A percentile compares a stretch with the other conserved stretches of the same genome.
These are phyloP conservation scores for Biston betularia DNA, from an alignment of 2,888 invertebrate species.

Conservation along the genomic window DNA sequence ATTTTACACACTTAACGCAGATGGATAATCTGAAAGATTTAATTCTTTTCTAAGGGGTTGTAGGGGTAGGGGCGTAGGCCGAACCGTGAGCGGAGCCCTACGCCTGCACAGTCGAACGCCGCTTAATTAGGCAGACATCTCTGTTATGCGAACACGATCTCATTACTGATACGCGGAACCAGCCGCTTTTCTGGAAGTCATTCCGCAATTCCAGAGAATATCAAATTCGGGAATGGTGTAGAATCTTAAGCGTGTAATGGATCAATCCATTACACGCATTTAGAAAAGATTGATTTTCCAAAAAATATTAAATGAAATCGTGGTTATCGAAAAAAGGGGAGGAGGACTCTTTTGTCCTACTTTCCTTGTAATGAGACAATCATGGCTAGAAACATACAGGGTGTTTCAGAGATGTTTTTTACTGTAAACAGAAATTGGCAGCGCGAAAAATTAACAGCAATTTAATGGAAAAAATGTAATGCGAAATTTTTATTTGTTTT, in stretches of 20 bases:
- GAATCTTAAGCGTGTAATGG: background rate
- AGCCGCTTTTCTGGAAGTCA: slow-evolving; percentile 1
- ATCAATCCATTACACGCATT: too few relatives aligned
- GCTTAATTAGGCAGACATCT: background rate
- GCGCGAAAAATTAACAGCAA: background rate
- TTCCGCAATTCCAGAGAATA: slow-evolving; percentile 2
- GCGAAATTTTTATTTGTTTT: too few relatives aligned
- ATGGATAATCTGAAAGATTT: too few relatives aligned
- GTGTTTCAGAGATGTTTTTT: background rate
- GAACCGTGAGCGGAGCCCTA: too few relatives aligned
- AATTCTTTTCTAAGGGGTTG: too few relatives aligned
- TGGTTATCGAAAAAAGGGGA: background rate
- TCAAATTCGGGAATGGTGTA: background rate
- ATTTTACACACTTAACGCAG: too few relatives aligned
- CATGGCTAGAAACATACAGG: too few relatives aligned
- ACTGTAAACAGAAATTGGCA: background rate
- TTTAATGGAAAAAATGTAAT: too few relatives aligned
- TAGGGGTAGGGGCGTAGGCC: too few relatives aligned
- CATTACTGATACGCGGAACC: slow-evolving; percentile 7
- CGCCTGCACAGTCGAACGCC: too few relatives aligned
- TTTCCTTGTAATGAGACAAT: too few relatives aligned
- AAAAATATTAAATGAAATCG: background rate
- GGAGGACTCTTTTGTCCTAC: too few relatives aligned
- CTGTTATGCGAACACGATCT: background rate
- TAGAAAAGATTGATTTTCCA: background rate